Evolutionary conservation across 2,888 invertebrate species (phyloP).

Genomic region (Byasa hedistus): DNA sequence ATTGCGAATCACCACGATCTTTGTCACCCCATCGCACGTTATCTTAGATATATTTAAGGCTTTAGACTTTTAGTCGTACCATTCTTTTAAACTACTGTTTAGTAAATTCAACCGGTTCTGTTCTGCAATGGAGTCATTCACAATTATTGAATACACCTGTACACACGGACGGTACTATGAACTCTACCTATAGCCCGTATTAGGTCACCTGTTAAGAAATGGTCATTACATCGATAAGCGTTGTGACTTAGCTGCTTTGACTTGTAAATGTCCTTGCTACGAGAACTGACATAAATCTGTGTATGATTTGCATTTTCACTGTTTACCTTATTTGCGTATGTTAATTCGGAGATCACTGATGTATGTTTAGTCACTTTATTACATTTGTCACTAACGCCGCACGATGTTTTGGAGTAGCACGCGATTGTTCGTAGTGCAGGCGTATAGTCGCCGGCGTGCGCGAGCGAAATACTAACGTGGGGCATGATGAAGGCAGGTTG

Average conservation of each 20-base stretch:
- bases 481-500: constrained; percentile 67
- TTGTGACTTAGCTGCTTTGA: constrained; percentile 41
- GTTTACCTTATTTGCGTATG: constrained; percentile 53
- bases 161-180: constrained; percentile 27
- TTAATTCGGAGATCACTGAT: constrained; percentile 53
- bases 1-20: constrained; percentile 43
- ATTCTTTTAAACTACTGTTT: constrained; percentile 52
- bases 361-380: constrained; percentile 55
- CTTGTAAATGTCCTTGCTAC: constrained; percentile 3
- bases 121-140: constrained; percentile 52
- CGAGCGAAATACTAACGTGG: constrained; percentile 62
- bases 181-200: constrained; percentile 39
- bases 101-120: constrained; percentile 57
- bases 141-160: constrained; percentile 53
- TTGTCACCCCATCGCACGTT: constrained; percentile 6
- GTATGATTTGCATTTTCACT: constrained; percentile 36
- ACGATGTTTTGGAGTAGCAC: constrained; percentile 35
- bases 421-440: constrained; percentile 34
- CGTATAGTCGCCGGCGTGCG: constrained; percentile 56
- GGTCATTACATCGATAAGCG: constrained; percentile 42
- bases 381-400: constrained; percentile 46
- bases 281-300: constrained; percentile 38
- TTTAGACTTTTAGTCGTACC: constrained; percentile 50
- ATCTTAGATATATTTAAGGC: constrained; percentile 33
- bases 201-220: constrained; percentile 34